Conservation (phyloP, 2,113 vertebrate genomes). For the Eurystomus gularis region DNA sequence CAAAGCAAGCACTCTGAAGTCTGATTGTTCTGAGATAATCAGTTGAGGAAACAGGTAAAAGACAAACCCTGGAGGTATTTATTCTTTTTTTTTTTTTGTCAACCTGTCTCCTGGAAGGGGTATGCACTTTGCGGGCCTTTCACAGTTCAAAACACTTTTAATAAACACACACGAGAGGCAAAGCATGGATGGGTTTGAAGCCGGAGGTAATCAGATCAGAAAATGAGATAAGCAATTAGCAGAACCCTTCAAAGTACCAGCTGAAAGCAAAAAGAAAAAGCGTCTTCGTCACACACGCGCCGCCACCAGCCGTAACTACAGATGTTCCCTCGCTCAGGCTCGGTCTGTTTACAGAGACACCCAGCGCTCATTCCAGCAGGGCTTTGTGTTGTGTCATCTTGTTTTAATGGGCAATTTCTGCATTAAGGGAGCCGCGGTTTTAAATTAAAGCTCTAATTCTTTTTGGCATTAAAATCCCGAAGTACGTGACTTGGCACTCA, state of each 20-base stretch:
- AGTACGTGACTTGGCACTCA: constrained; percentile 69
- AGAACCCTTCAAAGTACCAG: constrained; percentile 2
- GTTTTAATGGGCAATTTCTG: constrained; percentile 61
- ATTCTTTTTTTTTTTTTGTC: background rate
- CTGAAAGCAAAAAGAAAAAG: background rate
- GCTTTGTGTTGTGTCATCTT: constrained; percentile 21
- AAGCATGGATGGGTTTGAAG: background rate
- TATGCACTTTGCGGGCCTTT: background rate
- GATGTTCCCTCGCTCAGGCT: background rate
- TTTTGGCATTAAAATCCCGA: constrained; percentile 51
- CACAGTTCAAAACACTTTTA: constrained; percentile 25
- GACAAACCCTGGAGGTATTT: constrained; percentile 51
- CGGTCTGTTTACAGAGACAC: background rate
- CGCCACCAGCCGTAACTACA: background rate
- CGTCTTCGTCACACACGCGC: background rate
- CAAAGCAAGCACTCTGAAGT: constrained; percentile 37
- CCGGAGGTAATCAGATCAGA: constrained; percentile 9
- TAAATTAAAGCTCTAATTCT: constrained; percentile 40
- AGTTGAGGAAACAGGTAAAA: constrained; percentile 51
- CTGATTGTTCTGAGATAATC: constrained; percentile 62
- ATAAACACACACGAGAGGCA: background rate
- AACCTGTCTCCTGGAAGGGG: background rate
- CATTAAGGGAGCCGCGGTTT: constrained; percentile 43
- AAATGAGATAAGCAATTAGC: constrained; percentile 21
- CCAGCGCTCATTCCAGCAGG: background rate